Percentiles rank a stretch among this genome's conserved stretches.
Conservation (phyloP, 1,140 invertebrate species). For the Ooceraea biroi region DNA sequence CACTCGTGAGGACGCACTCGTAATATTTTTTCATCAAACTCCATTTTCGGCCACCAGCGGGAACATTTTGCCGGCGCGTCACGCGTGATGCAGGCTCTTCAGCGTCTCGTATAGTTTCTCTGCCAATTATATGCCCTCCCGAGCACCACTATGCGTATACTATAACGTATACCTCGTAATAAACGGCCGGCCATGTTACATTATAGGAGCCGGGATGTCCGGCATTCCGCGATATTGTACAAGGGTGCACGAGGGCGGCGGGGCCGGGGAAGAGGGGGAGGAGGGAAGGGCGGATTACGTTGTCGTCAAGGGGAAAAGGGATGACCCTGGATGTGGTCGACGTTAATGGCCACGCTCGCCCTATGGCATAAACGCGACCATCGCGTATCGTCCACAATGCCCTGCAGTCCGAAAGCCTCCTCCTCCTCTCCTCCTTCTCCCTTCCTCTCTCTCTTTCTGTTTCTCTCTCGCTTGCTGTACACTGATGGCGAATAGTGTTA, state of each 20-base stretch:
- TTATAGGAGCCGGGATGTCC: constrained; percentile 60
- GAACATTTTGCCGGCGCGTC: constrained; percentile 14
- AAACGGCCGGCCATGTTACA: constrained; percentile 66
- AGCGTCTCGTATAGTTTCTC: constrained; percentile 47
- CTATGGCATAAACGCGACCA: constrained; percentile 57
- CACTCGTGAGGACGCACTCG: not conserved
- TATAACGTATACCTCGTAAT: constrained; percentile 41
- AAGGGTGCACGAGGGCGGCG: constrained; percentile 13
- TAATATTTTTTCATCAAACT: constrained; percentile 57
- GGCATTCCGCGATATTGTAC: constrained; percentile 65
- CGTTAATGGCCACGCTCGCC: constrained; percentile 71
- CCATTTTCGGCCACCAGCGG: constrained; percentile 18
- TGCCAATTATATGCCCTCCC: constrained; percentile 60
- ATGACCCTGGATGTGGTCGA: constrained; percentile 71
- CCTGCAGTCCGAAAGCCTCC: constrained; percentile 19
- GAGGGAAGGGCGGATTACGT: constrained; percentile 10
- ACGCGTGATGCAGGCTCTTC: constrained; percentile 34
- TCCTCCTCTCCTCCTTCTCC: too few species aligned
- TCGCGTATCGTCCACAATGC: constrained; percentile 59
- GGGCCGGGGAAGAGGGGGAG: not conserved
- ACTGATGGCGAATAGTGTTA: constrained; percentile 2
- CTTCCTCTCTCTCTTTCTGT: too few species aligned
- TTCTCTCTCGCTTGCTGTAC: not conserved
- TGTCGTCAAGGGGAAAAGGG: constrained; percentile 68
- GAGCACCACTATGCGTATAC: not conserved